Base-by-base conservation (phyloP, 92 coral and sea anemone species). In the Micromussa lordhowensis region DNA sequence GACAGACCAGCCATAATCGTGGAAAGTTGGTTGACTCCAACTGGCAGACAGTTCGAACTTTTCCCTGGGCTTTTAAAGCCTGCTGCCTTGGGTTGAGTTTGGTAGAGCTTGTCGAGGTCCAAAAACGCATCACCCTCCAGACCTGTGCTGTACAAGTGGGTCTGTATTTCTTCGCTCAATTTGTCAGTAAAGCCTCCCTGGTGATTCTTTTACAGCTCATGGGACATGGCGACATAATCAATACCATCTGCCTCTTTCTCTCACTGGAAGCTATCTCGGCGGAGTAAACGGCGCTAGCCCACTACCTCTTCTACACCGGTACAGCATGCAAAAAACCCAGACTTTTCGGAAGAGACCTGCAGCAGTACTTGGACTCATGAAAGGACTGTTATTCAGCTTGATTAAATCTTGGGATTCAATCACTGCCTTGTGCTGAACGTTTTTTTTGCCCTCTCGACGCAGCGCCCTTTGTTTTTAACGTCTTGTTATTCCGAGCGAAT, bases 261-360 rank as follows among this genome's bases (percentile, higher is more conserved):
- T 61, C 88, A 91, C 83, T 53, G 21, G 51, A 91, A 91, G 54
- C 92, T 91, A 78, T 78, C 78, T 7, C 71, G 74, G 71, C 79
- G 71, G 51, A 91, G 94, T 89, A 76, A 38, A 89, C 92, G n/a
- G n/a, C n/a, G n/a, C n/a, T n/a, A n/a, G n/a, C n/a, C n/a, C n/a
- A n/a, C n/a, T n/a, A n/a, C n/a, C n/a, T 40, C 87, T 69, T 11
- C 94, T 69, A 69, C 89, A 91, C 94, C 89, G 83, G 83, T 83
- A 88, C 79, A 92, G 87, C 22, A 75, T 17, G 55, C 84, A 91
- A 30, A 28, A 51, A 34, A 84, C 88, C 91, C 94, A 88, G 15
- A 87, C 86, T 80, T n/a, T n/a, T n/a, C n/a, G n/a, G n/a, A n/a
- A n/a, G n/a, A n/a, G n/a, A n/a, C n/a, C n/a, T n/a, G n/a, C n/a